Evolutionary conservation across 2,797 vertebrate genomes (phyloP).

Genomic region (Melanogrammus aeglefinus): DNA sequence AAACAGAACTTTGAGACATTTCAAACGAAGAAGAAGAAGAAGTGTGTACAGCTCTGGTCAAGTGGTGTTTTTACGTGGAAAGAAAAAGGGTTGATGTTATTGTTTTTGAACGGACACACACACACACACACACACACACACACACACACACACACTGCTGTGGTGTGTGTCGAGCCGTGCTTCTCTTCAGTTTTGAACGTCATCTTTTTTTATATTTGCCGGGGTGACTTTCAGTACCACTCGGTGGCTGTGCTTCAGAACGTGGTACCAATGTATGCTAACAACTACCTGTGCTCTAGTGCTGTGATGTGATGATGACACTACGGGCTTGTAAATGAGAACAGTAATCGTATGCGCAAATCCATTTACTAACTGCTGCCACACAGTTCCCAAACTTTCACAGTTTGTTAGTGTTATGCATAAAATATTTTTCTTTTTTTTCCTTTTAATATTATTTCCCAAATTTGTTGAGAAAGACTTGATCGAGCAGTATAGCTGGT

Average conservation of each 20-base stretch:
- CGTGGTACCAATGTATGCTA: constrained; percentile 12
- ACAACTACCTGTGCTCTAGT: not conserved
- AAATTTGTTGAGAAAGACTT: not conserved
- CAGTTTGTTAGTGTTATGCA: constrained; percentile 18
- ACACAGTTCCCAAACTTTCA: constrained; percentile 29
- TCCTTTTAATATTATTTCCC: not conserved
- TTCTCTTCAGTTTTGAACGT: constrained; percentile 24
- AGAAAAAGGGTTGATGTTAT: constrained; percentile 30
- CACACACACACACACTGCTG: constrained; percentile 17
- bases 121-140: constrained; percentile 18
- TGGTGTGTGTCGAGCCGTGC: not conserved
- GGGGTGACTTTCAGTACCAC: constrained; percentile 23
- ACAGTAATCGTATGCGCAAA: constrained; percentile 41
- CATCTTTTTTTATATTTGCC: constrained; percentile 13
- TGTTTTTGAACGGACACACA: constrained; percentile 8
- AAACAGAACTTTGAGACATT: constrained; percentile 31
- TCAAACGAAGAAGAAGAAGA: constrained; percentile 26
- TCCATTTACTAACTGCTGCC: constrained; percentile 44
- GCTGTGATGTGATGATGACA: not conserved
- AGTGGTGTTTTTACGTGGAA: constrained; percentile 15
- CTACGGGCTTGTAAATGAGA: not conserved
- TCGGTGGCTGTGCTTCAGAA: constrained; percentile 20
- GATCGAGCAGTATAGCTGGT: not conserved
- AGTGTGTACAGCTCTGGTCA: constrained; percentile 43
- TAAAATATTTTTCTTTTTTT: not conserved